These are phyloP conservation scores for Parascotia fuliginaria DNA, from an alignment of 2,888 invertebrate genomes.

Conservation along the genomic window DNA sequence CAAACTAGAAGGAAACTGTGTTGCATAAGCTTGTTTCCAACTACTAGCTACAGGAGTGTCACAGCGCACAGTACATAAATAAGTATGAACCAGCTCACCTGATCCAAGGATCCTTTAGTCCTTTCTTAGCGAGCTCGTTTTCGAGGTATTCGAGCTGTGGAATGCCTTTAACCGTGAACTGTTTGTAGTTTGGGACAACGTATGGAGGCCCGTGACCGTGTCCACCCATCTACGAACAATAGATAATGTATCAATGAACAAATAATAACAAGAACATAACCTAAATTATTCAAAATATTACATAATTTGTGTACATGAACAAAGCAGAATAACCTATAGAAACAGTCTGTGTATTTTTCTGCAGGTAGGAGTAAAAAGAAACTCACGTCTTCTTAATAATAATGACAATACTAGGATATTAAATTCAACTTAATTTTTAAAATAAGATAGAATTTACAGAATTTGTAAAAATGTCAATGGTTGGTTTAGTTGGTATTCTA, in stretches of 20 bases:
- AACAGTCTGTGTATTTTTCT: neutral
- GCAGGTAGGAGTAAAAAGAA: neutral
- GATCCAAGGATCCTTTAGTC: slow-evolving; percentile 94
- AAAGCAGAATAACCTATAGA: neutral
- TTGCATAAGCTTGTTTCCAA: too few species aligned
- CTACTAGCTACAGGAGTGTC: too few species aligned
- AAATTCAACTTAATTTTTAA: too few species aligned
- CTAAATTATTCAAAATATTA: slow-evolving; percentile 41
- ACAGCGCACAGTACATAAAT: neutral
- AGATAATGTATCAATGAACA: neutral
- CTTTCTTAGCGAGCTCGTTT: slow-evolving; percentile 88
- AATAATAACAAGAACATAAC: slow-evolving; percentile 46
- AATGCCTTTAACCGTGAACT: slow-evolving; percentile 90
- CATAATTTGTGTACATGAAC: slow-evolving; percentile 40
- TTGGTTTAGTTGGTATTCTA: too few species aligned
- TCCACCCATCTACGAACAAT: slow-evolving; percentile 58
- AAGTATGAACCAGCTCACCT: slow-evolving; percentile 80
- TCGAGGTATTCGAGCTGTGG: slow-evolving; percentile 88
- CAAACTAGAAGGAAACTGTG: too few species aligned
- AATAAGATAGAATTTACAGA: too few species aligned
- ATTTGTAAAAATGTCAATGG: too few species aligned
- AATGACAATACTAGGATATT: too few species aligned
- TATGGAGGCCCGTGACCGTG: slow-evolving; percentile 81
- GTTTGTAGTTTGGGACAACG: slow-evolving; percentile 89
- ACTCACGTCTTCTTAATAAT: too few species aligned